These are phyloP conservation scores for Streblospio benedicti DNA, from an alignment of 1,140 invertebrate genomes.

Conservation along the genomic window DNA sequence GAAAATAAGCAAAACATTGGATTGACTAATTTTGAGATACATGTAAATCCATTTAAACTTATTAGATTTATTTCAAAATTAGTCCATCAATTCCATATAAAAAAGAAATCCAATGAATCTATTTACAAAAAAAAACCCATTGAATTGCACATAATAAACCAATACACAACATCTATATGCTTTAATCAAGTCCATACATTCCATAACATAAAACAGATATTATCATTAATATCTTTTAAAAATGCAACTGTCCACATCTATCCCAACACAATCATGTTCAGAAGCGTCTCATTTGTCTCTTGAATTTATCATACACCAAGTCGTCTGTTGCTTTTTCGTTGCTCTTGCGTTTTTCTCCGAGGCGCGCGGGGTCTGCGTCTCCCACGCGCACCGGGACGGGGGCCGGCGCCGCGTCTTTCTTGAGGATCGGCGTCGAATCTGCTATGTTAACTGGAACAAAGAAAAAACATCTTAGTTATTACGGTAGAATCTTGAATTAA, in stretches of 20 bases:
- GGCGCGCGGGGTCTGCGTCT: slow-evolving; percentile 34
- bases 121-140: no score
- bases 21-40: no score
- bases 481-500: slow-evolving; percentile 11
- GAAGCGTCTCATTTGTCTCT: slow-evolving; percentile 87
- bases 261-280: no score
- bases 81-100: not conserved
- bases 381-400: slow-evolving; percentile 52
- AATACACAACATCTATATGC: not conserved
- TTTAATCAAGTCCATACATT: no score
- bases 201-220: no score
- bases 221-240: no score
- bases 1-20: not conserved
- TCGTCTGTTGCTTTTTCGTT: slow-evolving; percentile 90
- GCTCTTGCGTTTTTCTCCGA: slow-evolving; percentile 28
- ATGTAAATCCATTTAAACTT: not conserved
- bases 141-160: not conserved
- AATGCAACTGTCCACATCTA: no score
- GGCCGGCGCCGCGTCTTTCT: slow-evolving; percentile 51
- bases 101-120: no score
- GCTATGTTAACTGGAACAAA: slow-evolving; percentile 69
- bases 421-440: slow-evolving; percentile 50
- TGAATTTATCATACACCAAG: slow-evolving; percentile 93
- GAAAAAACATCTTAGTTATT: slow-evolving; percentile 14
- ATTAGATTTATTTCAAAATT: not conserved